phyloP scores from a whole-genome alignment of 2,888 invertebrate species.

The Neoaliturus tenellus region DNA sequence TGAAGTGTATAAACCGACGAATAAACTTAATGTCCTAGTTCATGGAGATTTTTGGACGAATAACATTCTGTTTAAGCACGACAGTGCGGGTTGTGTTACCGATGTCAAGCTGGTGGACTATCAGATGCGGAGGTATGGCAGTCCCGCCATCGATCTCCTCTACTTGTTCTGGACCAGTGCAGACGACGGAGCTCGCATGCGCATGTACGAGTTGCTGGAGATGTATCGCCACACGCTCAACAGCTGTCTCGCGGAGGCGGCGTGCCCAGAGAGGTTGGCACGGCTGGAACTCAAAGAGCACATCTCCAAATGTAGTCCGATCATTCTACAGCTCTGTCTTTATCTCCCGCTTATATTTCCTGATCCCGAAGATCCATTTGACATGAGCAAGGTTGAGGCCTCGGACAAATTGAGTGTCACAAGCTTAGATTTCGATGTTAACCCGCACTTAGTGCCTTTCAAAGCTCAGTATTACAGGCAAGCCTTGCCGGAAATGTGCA shows the following conservation, averaged over 20 bases:
- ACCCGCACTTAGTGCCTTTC: slow-evolving; percentile 1
- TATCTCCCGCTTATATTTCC: slow-evolving; percentile 23
- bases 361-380: slow-evolving; percentile 14
- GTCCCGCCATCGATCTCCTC: slow-evolving; percentile 55
- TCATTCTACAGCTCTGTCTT: not conserved
- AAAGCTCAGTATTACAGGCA: slow-evolving; percentile 9
- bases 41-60: slow-evolving; percentile 56
- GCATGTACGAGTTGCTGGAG: slow-evolving; percentile 20
- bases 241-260: not conserved
- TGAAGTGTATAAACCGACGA: slow-evolving; percentile 21
- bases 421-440: slow-evolving; percentile 6
- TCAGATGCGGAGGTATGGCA: slow-evolving; percentile 52
- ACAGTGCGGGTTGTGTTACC: slow-evolving; percentile 14
- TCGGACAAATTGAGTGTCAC: not conserved
- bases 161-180: slow-evolving; percentile 36
- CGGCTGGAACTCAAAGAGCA: slow-evolving; percentile 5
- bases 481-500: slow-evolving; percentile 15
- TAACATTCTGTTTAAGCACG: slow-evolving; percentile 56
- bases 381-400: not conserved
- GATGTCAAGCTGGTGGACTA: slow-evolving; percentile 52
- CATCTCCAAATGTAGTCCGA: slow-evolving; percentile 16
- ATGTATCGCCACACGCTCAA: slow-evolving; percentile 30
- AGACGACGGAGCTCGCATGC: slow-evolving; percentile 18
- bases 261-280: not conserved
- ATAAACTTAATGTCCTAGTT: slow-evolving; percentile 51